phyloP scores from a whole-genome alignment of 1,140 invertebrate species.

The Ceratosolen solmsi region DNA sequence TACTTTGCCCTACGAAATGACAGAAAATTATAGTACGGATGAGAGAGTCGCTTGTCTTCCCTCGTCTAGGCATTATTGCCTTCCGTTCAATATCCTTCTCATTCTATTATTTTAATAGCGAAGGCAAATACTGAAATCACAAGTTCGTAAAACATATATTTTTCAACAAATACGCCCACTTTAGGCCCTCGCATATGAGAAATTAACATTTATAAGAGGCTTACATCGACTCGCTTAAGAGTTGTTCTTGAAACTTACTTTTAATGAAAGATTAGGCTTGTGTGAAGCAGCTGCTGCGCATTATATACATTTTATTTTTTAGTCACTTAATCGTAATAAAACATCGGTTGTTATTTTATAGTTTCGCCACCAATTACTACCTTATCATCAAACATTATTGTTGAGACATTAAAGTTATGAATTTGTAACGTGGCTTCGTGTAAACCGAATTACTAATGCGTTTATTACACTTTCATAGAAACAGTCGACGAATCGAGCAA shows the following conservation, averaged over 20 bases:
- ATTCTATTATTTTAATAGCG: slow-evolving; percentile 24
- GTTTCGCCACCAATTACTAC: too few species aligned
- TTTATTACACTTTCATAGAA: too few species aligned
- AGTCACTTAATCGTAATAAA: slow-evolving; percentile 31
- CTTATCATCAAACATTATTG: background rate
- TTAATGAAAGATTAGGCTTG: slow-evolving; percentile 24
- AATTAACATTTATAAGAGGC: slow-evolving; percentile 20
- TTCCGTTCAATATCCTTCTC: slow-evolving; percentile 28
- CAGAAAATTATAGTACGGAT: slow-evolving; percentile 46
- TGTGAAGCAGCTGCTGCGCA: slow-evolving; percentile 24
- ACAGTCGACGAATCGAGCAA: too few species aligned
- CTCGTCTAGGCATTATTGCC: background rate
- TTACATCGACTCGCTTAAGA: slow-evolving; percentile 4
- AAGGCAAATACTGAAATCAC: slow-evolving; percentile 21
- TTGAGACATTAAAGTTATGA: background rate
- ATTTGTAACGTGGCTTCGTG: too few species aligned
- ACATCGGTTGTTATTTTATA: background rate
- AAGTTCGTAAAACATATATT: slow-evolving; percentile 34
- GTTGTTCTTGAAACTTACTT: slow-evolving; percentile 30
- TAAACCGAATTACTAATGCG: too few species aligned
- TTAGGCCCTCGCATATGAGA: background rate
- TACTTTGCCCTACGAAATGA: slow-evolving; percentile 33
- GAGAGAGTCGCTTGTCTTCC: background rate
- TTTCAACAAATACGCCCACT: slow-evolving; percentile 32
- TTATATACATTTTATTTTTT: slow-evolving; percentile 16